phyloP scores from a whole-genome alignment of 1,140 invertebrate genomes.

The Drosophila ironensis region DNA sequence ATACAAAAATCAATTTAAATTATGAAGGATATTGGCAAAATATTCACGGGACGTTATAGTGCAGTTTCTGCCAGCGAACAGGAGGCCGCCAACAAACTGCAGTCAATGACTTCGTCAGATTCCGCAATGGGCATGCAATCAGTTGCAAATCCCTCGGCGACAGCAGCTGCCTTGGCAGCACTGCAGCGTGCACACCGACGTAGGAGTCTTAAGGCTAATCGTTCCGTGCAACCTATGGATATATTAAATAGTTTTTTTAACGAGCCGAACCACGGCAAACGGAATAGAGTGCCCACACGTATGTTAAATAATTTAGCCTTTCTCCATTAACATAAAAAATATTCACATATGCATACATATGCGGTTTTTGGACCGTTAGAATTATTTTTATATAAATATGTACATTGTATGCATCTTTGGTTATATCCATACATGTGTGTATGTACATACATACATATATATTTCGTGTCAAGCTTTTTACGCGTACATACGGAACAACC shows the following conservation, averaged over 20 bases:
- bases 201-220: conserved; percentile 77
- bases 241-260: conserved; percentile 75
- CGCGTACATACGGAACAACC: conserved; percentile 35
- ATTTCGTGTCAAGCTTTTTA: background rate
- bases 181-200: conserved; percentile 44
- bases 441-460: no score
- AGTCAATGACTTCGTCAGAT: background rate
- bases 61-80: conserved; percentile 62
- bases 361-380: no score
- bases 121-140: background rate
- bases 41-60: conserved; percentile 73
- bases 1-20: conserved; percentile 1
- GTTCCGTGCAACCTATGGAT: conserved; percentile 62
- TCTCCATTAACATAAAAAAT: no score
- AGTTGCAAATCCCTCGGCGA: conserved; percentile 20
- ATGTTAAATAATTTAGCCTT: conserved; percentile 48
- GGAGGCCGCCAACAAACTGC: conserved; percentile 20
- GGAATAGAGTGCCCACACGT: conserved; percentile 71
- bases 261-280: conserved; percentile 54
- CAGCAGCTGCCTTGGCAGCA: conserved; percentile 23
- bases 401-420: no score
- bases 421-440: no score
- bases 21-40: conserved; percentile 75
- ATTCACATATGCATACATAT: no score
- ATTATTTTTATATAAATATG: no score